Base-by-base conservation (phyloP, 2,113 vertebrate species). In the Cryptotis parvus region DNA sequence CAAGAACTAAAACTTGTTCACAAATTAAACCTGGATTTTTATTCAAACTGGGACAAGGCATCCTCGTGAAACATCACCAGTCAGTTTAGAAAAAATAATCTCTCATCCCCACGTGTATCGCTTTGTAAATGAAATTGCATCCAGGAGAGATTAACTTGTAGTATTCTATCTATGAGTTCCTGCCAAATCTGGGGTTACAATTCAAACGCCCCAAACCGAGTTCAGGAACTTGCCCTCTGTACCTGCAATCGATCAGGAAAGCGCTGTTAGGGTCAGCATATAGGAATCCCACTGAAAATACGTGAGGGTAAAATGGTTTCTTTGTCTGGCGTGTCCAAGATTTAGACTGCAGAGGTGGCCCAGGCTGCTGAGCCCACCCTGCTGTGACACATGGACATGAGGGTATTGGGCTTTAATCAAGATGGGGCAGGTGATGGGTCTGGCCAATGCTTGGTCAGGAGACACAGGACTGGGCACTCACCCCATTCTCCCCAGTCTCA, bases 271-370 rank as follows among this genome's bases (percentile, higher is more conserved):
- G 72, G 77, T 95, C 95, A 96, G 95, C 39, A 12, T 77, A 94
- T 80, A 94, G 72, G 94, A 94, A 97, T 97, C 39, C 75, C 70
- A 92, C 97, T 96, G 92, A 95, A 92, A 95, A 94, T 84, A 84
- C 74, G 68, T 91, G 97, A 95, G 91, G 92, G 87, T 95, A 95
- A 96, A 97, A 96, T 96, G 55, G 93, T 91, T 95, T 97, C 0
- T n/a, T 63, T 81, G 96, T 89, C 96, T 92, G 90, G 95, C 91
- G 96, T 92, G 82, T 96, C 82, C 83, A 94, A 43, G 68, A 92
- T 91, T 95, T 97, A 95, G 96, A 96, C 93, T 93, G 88, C 5
- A 20, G 55, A 24, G 55, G 22, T 58, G 55, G 55, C 22, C 18
- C 20, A 20, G 55, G 55, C 20, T 16, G 4, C 20, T 58, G 3